Evolutionary conservation across 2,797 vertebrate genomes (phyloP).

Genomic region (Xyrichtys novacula): DNA sequence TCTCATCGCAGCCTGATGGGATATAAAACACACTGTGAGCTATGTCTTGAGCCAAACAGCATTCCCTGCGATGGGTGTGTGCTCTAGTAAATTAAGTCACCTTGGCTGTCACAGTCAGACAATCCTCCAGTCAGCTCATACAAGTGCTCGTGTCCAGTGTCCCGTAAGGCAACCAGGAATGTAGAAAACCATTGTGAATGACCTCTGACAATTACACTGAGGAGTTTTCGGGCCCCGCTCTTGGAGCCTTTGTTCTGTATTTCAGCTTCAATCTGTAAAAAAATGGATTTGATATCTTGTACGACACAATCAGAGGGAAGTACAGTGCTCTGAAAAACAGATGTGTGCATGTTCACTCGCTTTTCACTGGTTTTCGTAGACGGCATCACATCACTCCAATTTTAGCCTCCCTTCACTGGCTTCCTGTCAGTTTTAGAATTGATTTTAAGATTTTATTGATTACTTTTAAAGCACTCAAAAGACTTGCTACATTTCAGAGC

Average conservation of each 20-base stretch:
- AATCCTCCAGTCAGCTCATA: slow-evolving; percentile 81
- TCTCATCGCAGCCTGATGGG: slow-evolving; percentile 21
- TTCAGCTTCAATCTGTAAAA: slow-evolving; percentile 82
- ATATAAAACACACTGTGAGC: background rate
- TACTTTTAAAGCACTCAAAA: too few species aligned
- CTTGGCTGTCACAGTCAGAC: slow-evolving; percentile 32
- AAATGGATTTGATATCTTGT: slow-evolving; percentile 11
- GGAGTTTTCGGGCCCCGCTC: slow-evolving; percentile 85
- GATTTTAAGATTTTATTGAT: too few species aligned
- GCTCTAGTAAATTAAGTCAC: slow-evolving; percentile 19
- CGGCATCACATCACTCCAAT: too few species aligned
- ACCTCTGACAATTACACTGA: slow-evolving; percentile 86
- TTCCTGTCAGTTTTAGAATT: too few species aligned
- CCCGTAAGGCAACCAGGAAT: slow-evolving; percentile 83
- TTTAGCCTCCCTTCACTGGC: too few species aligned
- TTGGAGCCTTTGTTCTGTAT: slow-evolving; percentile 63
- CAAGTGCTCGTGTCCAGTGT: slow-evolving; percentile 60
- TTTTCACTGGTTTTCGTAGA: too few species aligned
- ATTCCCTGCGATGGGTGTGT: slow-evolving; percentile 10
- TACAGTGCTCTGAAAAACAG: background rate
- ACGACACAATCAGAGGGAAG: background rate
- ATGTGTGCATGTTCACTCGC: too few species aligned
- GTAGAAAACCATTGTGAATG: slow-evolving; percentile 88
- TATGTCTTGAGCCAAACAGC: background rate
- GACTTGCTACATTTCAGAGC: too few species aligned